Base-by-base conservation (phyloP, 1,140 invertebrate genomes). In the Drosophila seguyi region DNA sequence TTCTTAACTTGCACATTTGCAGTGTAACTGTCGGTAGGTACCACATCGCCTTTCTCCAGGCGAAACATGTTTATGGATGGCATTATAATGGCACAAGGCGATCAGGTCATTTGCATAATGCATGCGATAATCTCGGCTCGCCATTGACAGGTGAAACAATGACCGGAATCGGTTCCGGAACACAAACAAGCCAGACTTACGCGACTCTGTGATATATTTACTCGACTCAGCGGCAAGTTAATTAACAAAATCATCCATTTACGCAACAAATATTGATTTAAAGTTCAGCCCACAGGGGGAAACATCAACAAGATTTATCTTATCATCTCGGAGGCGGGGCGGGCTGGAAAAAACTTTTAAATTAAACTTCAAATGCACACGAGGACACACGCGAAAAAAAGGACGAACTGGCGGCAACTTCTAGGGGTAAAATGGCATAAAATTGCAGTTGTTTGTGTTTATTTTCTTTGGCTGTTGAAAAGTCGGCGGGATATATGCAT, bases 251-350 rank as follows among this genome's bases (percentile, higher is more conserved):
- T 72, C 44, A 44, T 31, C 48, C 39, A 63, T 68, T 65, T 66
- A 44, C 65, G 34, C 55, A 20, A 42, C 59, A 65, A 76, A 77
- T 75, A 75, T 81, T 81, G 67, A 77, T 81, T 77, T 59, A 81
- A 77, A 65, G 44, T 63, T 39, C 48, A 34, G 25, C 71, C 20
- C 47, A 18, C 25, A 16, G 36, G 16, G 18, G 14, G 16, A 59
- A 62, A 29, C 41, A 55, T 44, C 67, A 68, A 45, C 42, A 75
- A 55, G 65, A 76, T 61, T 71, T 56, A 71, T 65, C 61, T 66
- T 27, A 52, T 71, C 58, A 39, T 47, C 13, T 42, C 36, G 36
- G 41, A 11, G 34, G 6, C 41, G 6, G 18, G 8, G 13, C 11
- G 27, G 44, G 20, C n/a, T 0, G 8, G 4, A 48, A 22, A 22